Percentiles rank a stretch among this genome's conserved stretches.
phyloP scores from a whole-genome alignment of 2,797 vertebrate genomes.

The Tiaroga cobitis region DNA sequence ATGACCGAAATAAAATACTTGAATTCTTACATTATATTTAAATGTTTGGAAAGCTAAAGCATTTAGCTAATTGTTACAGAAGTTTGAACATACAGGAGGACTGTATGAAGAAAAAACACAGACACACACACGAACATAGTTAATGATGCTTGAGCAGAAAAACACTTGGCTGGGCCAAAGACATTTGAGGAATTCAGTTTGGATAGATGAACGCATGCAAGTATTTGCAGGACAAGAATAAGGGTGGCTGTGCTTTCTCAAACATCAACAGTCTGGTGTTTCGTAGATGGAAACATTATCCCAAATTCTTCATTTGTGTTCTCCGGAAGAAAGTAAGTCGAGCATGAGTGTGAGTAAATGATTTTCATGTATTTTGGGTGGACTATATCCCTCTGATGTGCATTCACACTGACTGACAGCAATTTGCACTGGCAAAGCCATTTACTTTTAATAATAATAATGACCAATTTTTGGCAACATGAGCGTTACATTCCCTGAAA shows the following conservation, averaged over 20 bases:
- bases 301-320: not conserved
- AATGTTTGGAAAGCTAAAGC: not conserved
- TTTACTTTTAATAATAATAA: not conserved
- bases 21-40: not conserved
- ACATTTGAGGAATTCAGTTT: conserved; percentile 4
- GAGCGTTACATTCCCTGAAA: not conserved
- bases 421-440: not conserved
- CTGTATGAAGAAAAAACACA: not conserved
- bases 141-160: not conserved
- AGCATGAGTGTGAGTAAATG: too few species aligned
- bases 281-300: not conserved
- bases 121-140: not conserved
- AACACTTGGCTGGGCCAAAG: not conserved
- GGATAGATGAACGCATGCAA: not conserved
- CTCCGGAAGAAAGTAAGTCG: too few species aligned
- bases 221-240: not conserved
- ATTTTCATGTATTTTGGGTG: too few species aligned
- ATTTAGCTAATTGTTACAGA: not conserved
- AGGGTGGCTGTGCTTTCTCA: not conserved
- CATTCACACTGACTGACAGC: not conserved
- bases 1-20: not conserved
- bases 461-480: not conserved
- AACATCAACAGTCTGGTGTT: not conserved
- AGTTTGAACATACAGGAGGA: not conserved
- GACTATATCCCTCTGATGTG: too few species aligned